These are phyloP conservation scores for Falco novaeseelandiae DNA, from an alignment of 2,797 vertebrate genomes.

Conservation along the genomic window DNA sequence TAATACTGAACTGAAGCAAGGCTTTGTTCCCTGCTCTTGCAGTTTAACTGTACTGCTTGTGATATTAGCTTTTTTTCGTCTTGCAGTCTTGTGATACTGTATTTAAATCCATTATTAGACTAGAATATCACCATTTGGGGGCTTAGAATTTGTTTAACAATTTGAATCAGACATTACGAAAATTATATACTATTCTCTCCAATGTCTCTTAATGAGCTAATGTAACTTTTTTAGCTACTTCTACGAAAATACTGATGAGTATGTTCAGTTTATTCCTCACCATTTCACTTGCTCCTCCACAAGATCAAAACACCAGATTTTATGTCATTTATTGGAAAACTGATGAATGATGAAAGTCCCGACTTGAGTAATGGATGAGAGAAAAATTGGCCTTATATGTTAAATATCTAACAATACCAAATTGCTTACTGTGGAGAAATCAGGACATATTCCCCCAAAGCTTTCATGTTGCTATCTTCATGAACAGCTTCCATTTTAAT, in stretches of 20 bases:
- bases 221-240: not conserved
- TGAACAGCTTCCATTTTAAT: slow-evolving; percentile 16
- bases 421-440: not conserved
- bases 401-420: not conserved
- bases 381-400: not conserved
- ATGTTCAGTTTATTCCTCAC: not conserved
- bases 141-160: not conserved
- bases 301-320: not conserved
- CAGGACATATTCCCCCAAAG: not conserved
- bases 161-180: not conserved
- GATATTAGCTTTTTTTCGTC: not conserved
- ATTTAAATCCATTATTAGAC: not conserved
- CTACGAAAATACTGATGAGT: not conserved
- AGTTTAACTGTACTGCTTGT: not conserved
- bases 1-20: not conserved
- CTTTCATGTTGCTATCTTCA: not conserved
- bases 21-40: not conserved
- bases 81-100: not conserved
- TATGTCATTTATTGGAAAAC: not conserved
- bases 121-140: not conserved
- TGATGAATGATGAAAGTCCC: not conserved
- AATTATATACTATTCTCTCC: not conserved
- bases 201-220: not conserved
- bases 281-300: not conserved
- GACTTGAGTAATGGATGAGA: not conserved